phyloP scores from a whole-genome alignment of 2,888 invertebrate genomes.

The Camponotus fellah region DNA sequence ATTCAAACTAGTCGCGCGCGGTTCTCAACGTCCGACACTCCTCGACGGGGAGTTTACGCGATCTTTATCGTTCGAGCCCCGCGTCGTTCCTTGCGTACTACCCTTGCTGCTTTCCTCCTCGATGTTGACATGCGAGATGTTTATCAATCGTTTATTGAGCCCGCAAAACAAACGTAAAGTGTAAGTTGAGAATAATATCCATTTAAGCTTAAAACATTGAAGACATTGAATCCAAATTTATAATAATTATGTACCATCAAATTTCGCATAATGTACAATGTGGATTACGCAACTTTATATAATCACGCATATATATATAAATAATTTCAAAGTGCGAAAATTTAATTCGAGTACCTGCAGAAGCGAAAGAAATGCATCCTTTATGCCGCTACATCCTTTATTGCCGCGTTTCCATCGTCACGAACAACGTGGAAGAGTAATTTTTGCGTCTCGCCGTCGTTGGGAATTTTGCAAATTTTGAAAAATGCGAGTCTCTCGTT shows the following conservation, averaged over 20 bases:
- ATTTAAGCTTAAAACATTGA: neutral
- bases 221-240: neutral
- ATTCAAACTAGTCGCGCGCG: conserved; percentile 39
- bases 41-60: conserved; percentile 6
- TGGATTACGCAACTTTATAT: too few species aligned
- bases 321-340: neutral
- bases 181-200: neutral
- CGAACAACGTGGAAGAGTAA: neutral
- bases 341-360: neutral
- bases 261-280: too few species aligned
- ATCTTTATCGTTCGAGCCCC: neutral
- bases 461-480: neutral
- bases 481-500: neutral
- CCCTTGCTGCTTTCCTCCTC: conserved; percentile 21
- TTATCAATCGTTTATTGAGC: neutral
- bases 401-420: conserved; percentile 23
- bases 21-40: conserved; percentile 11
- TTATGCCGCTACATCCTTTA: neutral
- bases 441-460: neutral
- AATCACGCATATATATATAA: neutral
- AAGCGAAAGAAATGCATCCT: neutral
- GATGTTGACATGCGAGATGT: neutral
- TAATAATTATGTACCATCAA: neutral
- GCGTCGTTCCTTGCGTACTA: conserved; percentile 15
- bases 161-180: neutral